Evolutionary conservation across 2,888 invertebrate species (phyloP).

Genomic region (Hemistola chrysoprasaria): DNA sequence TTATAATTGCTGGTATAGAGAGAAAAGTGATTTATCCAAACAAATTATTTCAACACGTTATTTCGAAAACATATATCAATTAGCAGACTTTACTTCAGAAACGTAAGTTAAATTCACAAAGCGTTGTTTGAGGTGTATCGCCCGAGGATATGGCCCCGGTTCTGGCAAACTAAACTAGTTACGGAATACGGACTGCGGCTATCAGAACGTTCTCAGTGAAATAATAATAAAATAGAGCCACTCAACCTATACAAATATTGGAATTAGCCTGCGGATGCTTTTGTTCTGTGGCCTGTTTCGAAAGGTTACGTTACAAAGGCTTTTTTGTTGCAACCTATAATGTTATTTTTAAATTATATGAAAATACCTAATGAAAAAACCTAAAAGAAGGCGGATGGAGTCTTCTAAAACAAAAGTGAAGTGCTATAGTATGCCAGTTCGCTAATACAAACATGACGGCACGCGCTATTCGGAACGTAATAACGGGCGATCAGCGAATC

Average conservation of each 20-base stretch:
- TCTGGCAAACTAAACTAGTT: conserved; percentile 52
- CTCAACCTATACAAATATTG: conserved; percentile 41
- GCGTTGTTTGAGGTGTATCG: conserved; percentile 59
- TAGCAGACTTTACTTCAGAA: conserved; percentile 67
- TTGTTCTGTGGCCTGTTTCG: not conserved
- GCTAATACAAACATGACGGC: no score
- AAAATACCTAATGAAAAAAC: no score
- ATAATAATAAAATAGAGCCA: conserved; percentile 36
- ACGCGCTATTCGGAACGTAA: no score
- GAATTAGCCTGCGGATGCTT: conserved; percentile 10
- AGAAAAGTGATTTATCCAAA: no score
- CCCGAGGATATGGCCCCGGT: conserved; percentile 46
- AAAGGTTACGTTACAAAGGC: not conserved
- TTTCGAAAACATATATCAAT: conserved; percentile 75
- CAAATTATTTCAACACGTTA: conserved; percentile 45
- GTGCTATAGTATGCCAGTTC: no score
- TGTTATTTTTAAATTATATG: no score
- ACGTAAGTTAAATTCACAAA: conserved; percentile 70
- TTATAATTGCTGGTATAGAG: no score
- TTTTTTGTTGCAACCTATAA: no score
- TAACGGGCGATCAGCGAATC: no score
- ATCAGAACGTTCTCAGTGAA: conserved; percentile 42
- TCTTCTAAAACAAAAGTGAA: no score
- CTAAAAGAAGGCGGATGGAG: no score
- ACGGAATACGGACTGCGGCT: conserved; percentile 28